Conservation (phyloP, 2,888 invertebrate species). For the Ctenicera cuprea region DNA sequence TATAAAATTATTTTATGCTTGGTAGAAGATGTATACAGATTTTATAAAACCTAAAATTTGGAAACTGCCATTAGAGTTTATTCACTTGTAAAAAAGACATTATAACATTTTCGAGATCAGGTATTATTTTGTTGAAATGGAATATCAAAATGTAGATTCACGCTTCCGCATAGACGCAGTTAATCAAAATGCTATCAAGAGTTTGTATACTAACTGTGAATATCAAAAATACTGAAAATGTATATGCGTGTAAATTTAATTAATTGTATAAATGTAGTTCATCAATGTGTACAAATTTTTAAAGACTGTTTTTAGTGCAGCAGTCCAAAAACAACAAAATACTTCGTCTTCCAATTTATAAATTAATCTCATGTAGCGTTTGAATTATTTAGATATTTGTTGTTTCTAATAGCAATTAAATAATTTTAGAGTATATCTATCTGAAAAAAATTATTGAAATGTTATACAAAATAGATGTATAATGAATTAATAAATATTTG, state of each 20-base stretch:
- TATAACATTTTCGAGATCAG: not conserved
- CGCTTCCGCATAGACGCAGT: constrained; percentile 29
- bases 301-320: constrained; percentile 45
- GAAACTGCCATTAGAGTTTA: constrained; percentile 50
- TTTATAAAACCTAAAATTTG: constrained; percentile 11
- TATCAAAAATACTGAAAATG: constrained; percentile 43
- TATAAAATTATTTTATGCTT: constrained; percentile 19
- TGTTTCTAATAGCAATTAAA: constrained; percentile 31
- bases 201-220: constrained; percentile 43
- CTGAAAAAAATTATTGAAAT: constrained; percentile 34
- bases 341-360: constrained; percentile 61
- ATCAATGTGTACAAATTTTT: constrained; percentile 47
- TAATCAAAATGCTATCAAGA: constrained; percentile 24
- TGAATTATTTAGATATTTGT: constrained; percentile 37
- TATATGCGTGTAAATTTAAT: constrained; percentile 37
- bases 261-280: constrained; percentile 46
- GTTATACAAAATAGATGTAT: constrained; percentile 29
- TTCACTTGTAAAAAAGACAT: constrained; percentile 28
- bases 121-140: not conserved
- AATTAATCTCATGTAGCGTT: constrained; percentile 22
- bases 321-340: constrained; percentile 58
- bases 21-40: not conserved
- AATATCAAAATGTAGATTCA: not conserved
- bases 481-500: constrained; percentile 29
- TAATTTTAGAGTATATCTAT: constrained; percentile 14